phyloP scores from a whole-genome alignment of 2,888 invertebrate species.

The Stictocephala bisonia region DNA sequence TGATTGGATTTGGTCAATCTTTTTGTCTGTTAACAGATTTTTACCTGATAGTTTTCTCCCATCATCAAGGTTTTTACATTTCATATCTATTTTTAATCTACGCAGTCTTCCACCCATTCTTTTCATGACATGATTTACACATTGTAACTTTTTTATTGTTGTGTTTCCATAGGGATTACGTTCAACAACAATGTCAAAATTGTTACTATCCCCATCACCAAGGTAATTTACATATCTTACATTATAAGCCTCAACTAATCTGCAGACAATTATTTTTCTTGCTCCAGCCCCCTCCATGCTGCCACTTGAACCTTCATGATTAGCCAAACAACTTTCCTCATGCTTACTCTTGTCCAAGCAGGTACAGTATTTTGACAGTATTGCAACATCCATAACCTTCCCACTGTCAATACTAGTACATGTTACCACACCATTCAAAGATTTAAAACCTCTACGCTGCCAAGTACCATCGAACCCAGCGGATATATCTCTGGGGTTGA shows the following conservation, averaged over 20 bases:
- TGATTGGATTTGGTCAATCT: conserved; percentile 11
- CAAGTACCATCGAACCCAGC: conserved; percentile 49
- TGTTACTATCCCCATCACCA: conserved; percentile 16
- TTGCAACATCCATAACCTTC: conserved; percentile 47
- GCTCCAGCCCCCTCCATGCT: conserved; percentile 51
- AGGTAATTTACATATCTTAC: conserved; percentile 17
- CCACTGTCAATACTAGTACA: conserved; percentile 50
- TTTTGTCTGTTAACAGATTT: conserved; percentile 17
- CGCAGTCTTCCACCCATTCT: conserved; percentile 32
- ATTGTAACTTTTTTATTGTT: conserved; percentile 30
- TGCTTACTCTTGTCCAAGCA: conserved; percentile 45
- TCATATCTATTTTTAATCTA: background rate
- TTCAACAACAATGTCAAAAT: conserved; percentile 15
- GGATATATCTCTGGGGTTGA: conserved; percentile 10
- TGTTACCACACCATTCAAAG: conserved; percentile 50
- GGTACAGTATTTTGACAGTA: conserved; percentile 48
- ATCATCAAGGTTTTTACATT: conserved; percentile 8
- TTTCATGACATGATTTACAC: conserved; percentile 25
- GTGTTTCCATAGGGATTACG: conserved; percentile 22
- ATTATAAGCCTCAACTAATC: conserved; percentile 34
- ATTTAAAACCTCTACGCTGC: conserved; percentile 48
- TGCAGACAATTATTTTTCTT: conserved; percentile 40
- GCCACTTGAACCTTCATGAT: conserved; percentile 48
- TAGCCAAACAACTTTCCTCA: conserved; percentile 46
- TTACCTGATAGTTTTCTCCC: conserved; percentile 16